Evolutionary conservation across 1,140 invertebrate genomes (phyloP), one percentile per base, ranked within the genome.

Genomic region (Drosophila sulfurigaster): DNA sequence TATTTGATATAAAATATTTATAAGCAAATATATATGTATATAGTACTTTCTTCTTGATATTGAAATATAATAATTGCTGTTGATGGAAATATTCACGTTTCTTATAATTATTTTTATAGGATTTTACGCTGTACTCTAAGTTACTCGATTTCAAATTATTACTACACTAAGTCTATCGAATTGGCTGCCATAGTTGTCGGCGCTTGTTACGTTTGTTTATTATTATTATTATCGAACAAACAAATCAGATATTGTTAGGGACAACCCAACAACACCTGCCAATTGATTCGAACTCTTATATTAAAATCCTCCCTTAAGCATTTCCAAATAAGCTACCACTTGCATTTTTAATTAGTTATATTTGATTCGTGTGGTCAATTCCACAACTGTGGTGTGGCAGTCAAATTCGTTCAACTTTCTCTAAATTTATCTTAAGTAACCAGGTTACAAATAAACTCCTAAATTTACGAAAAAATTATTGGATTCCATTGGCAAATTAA

Each of bases 201-300:
- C 45, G 75, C 60, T 78, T 65, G 64, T 66, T 73, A 57, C 20
- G 75, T 79, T 63, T 76, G 52, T 68, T 75, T 63, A 45, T 67
- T 68, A 7, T 41, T 68, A 7, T 41, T 75, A 81, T 81, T 78
- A 54, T 54, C 51, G 70, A 82, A 48, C 70, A 75, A 82, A 82
- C 80, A 81, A 62, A 41, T 41, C 16, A 6, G 10, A n/a, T 11
- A 35, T 77, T 38, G 74, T 63, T 51, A 70, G 30, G 56, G 59
- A 60, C 78, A 78, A 80, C 72, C 20, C 8, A 49, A 8, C 7
- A 10, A 16, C 20, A 43, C 41, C 41, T 43, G n/a, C 5, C 41
- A 43, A 43, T n/a, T 3, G 4, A 43, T 43, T 5, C n/a, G 41
- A 38, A 25, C 0, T 25, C 20, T 25, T 25, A 25, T 25, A 25